Evolutionary conservation across 37 sponge, comb jelly and placozoan genomes (phyloP), one percentile per base, ranked within the genome.

Genomic region (Amphimedon queenslandica): DNA sequence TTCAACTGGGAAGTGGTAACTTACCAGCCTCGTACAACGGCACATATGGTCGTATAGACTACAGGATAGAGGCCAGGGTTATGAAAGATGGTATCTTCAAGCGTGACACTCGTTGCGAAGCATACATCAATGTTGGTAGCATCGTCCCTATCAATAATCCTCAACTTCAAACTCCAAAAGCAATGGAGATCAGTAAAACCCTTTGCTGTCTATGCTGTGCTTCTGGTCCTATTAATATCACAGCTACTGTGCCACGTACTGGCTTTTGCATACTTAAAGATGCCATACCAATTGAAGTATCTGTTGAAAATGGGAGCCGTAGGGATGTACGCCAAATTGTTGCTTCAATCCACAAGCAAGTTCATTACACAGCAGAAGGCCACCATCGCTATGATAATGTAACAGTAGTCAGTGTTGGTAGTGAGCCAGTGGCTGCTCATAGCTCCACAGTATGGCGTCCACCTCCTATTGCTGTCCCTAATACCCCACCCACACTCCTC

Each of bases 181-280:
- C 67, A 29, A 57, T 64, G 18, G 74, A 78, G 29, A 57, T 55
- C 25, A 60, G 85, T 33, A 90, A 84, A 60, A 73, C 64, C 16
- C 43, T 90, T 20, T 57, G 91, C 61, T 90, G 86, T 71, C 63
- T 90, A 16, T 90, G 91, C 77, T 90, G 91, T 70, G 67, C 75
- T 3, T 85, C 91, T 40, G 82, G 82, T 3, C 82, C 84, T 31
- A 74, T 90, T 18, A 31, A 57, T 1, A 58, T 90, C 31, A 75
- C 63, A 21, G 86, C 69, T 21, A 25, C 56, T 27, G 60, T 72
- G 10, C 66, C 82, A 16, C 75, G 86, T 21, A 69, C 42, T 28
- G 91, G 82, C 23, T 90, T 69, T 63, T 90, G 91, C 35, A 78
- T 78, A 23, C 1, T 33, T n/a, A 76, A 79, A 36, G 86, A 86